A percentile compares a stretch with the other conserved stretches of the same genome.
These are phyloP conservation scores for Trissoscelio sp. DNA, from an alignment of 2,888 invertebrate genomes.

Conservation along the genomic window DNA sequence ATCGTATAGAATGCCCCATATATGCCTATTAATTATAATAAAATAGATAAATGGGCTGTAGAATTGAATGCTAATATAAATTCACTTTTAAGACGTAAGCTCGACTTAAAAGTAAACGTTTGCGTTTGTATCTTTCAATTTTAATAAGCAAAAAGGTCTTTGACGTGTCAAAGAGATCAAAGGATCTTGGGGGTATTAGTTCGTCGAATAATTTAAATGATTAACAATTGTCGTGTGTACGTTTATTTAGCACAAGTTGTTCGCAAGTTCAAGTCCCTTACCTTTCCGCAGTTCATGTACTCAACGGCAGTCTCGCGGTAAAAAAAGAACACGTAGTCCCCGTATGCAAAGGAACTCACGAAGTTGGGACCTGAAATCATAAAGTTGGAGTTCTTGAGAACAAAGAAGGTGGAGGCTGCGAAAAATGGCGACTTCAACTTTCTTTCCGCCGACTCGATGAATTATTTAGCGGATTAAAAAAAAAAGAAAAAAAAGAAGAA, in stretches of 20 bases:
- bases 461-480: conserved; percentile 65
- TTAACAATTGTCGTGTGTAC: conserved; percentile 45
- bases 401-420: conserved; percentile 52
- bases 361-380: conserved; percentile 96
- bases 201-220: conserved; percentile 34
- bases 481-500: conserved; percentile 4
- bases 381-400: conserved; percentile 70
- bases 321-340: conserved; percentile 98
- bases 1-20: too few species aligned
- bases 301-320: conserved; percentile 98
- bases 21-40: too few species aligned
- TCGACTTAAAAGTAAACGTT: conserved; percentile 11
- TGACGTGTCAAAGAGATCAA: conserved; percentile 24
- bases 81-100: conserved; percentile 3
- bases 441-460: conserved; percentile 62
- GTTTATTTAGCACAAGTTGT: conserved; percentile 45
- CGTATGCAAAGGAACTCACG: conserved; percentile 97
- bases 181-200: conserved; percentile 15
- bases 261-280: conserved; percentile 46
- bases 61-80: conserved; percentile 15
- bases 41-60: too few species aligned
- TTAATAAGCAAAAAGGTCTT: conserved; percentile 18
- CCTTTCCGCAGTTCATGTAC: conserved; percentile 97
- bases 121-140: conserved; percentile 25
- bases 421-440: conserved; percentile 65